Conservation (phyloP, 1,140 invertebrate species). For the Bombus soroeensis region DNA sequence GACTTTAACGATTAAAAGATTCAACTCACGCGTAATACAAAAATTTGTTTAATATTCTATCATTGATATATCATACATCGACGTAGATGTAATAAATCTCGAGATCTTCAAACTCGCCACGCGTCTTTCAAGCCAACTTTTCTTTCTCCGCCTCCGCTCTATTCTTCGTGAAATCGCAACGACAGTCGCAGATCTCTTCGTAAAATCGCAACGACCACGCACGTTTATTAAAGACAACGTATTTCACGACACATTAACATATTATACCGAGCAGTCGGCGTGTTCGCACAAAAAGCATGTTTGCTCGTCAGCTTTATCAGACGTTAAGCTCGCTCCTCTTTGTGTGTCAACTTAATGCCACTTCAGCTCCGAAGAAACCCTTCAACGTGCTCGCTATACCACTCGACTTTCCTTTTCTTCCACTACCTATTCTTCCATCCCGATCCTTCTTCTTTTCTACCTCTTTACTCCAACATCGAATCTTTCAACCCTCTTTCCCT, state of each 20-base stretch:
- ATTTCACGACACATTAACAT: conserved; percentile 75
- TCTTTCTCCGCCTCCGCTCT: too few relatives aligned
- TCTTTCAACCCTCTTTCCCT: background rate
- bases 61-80: background rate
- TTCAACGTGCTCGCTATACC: conserved; percentile 43
- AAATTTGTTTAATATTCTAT: background rate
- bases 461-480: background rate
- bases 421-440: background rate
- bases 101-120: too few relatives aligned
- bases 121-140: too few relatives aligned
- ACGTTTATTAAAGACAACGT: conserved; percentile 59
- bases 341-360: conserved; percentile 76
- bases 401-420: conserved; percentile 11
- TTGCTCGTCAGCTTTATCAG: conserved; percentile 77
- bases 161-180: too few relatives aligned
- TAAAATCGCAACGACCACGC: background rate
- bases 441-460: conserved; percentile 3
- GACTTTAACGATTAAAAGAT: background rate
- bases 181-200: too few relatives aligned
- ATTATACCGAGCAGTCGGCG: conserved; percentile 55
- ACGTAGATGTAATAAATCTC: too few relatives aligned
- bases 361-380: conserved; percentile 57
- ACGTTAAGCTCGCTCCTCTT: conserved; percentile 73
- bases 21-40: background rate
- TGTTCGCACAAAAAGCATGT: conserved; percentile 73